These are phyloP conservation scores for Pachycephus smyrnensis DNA, from an alignment of 2,888 invertebrate genomes.

Conservation along the genomic window DNA sequence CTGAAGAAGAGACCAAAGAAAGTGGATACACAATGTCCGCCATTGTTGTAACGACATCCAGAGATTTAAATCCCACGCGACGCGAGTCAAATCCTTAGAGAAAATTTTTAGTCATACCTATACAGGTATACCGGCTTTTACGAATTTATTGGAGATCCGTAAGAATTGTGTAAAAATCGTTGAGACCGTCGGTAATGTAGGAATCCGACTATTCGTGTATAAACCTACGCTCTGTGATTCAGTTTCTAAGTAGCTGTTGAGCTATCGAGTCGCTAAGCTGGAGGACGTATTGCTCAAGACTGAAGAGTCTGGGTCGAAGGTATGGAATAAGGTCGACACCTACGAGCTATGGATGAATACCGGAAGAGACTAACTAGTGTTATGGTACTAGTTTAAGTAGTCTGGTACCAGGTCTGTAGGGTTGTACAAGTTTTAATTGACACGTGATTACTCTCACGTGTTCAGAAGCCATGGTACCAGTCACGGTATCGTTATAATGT, in stretches of 20 bases:
- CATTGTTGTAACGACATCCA: background rate
- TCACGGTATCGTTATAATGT: constrained; percentile 8
- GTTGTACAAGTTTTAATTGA: background rate
- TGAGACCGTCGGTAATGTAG: background rate
- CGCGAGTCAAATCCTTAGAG: background rate
- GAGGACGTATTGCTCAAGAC: background rate
- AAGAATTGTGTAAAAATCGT: background rate
- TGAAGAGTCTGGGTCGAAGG: background rate
- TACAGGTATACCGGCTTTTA: background rate
- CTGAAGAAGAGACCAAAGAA: background rate
- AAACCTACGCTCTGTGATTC: background rate
- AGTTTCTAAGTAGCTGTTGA: background rate
- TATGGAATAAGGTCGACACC: background rate
- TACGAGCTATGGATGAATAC: background rate
- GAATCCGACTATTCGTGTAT: background rate
- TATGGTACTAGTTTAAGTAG: background rate
- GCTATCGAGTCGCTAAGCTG: background rate
- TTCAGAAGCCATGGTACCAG: background rate
- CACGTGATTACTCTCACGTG: background rate
- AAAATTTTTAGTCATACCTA: background rate
- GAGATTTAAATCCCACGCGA: background rate
- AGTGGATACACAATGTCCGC: background rate
- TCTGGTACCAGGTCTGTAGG: background rate
- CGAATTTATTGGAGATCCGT: background rate
- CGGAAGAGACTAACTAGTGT: background rate